Percentiles rank a stretch among this genome's conserved stretches.
phyloP scores from a whole-genome alignment of 2,888 invertebrate species.

The Drosophila tanythrix region DNA sequence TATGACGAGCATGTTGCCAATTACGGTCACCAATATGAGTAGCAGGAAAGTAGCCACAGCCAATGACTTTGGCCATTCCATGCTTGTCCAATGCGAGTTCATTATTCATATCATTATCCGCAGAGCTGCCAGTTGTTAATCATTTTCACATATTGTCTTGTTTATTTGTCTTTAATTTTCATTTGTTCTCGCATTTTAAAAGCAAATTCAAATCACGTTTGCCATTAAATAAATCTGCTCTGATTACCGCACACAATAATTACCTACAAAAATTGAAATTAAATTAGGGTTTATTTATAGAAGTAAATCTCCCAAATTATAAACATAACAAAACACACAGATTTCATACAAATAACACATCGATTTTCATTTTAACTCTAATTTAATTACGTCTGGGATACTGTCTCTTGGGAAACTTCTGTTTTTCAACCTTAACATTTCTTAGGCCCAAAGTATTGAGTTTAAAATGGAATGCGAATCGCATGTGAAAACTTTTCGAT shows the following conservation, averaged over 20 bases:
- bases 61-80: constrained; percentile 86
- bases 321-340: neutral
- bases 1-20: constrained; percentile 96
- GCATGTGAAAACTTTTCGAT: neutral
- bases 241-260: constrained; percentile 3
- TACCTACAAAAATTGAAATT: constrained; percentile 4
- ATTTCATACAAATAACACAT: neutral
- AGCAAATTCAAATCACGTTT: neutral
- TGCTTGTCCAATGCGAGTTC: constrained; percentile 66
- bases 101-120: constrained; percentile 44
- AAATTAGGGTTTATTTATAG: neutral
- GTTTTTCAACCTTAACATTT: neutral
- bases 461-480: neutral
- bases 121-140: constrained; percentile 3
- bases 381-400: neutral
- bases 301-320: neutral
- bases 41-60: constrained; percentile 88
- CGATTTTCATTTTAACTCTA: neutral
- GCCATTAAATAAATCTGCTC: neutral
- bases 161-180: constrained; percentile 9
- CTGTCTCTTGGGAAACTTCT: neutral
- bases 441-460: neutral
- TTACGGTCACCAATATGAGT: constrained; percentile 89
- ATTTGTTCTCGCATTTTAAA: constrained; percentile 10
- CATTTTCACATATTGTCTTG: constrained; percentile 10